Evolutionary conservation across 2,888 invertebrate genomes (phyloP).

Genomic region (Minunthozetes semirufus): DNA sequence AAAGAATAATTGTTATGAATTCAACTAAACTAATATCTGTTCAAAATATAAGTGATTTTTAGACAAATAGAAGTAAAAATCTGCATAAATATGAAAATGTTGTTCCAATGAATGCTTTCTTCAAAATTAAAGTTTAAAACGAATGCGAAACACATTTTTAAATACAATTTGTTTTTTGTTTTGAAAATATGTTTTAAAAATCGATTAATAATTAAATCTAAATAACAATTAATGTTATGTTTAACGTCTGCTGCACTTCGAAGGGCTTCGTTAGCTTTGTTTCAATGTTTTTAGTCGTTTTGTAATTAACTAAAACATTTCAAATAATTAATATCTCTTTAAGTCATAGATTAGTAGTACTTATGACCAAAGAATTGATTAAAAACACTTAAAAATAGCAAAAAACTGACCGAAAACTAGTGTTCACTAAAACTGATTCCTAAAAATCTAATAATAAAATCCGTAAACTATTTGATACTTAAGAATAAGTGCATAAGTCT

Average conservation of each 20-base stretch:
- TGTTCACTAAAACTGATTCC: background rate
- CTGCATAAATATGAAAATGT: constrained; percentile 16
- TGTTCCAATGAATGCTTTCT: background rate
- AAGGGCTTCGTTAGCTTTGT: constrained; percentile 31
- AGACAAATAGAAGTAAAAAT: constrained; percentile 4
- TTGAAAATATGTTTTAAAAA: background rate
- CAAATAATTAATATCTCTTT: background rate
- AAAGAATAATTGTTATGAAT: background rate
- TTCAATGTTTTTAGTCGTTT: constrained; percentile 7
- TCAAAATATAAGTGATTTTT: background rate
- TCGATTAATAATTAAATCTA: background rate
- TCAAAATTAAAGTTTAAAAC: background rate
- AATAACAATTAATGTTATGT: constrained; percentile 12
- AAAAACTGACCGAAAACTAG: background rate
- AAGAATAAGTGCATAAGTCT: background rate
- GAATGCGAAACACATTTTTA: background rate
- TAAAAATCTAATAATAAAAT: background rate
- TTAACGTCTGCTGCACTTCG: constrained; percentile 26
- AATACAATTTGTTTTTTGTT: background rate
- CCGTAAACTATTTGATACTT: background rate
- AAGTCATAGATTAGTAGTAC: background rate
- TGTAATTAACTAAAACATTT: background rate
- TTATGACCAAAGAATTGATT: background rate
- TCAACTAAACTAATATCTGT: background rate
- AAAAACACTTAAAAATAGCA: constrained; percentile 1